Evolutionary conservation across 2,797 vertebrate species (phyloP).

Genomic region (Pipistrellus pipistrellus): DNA sequence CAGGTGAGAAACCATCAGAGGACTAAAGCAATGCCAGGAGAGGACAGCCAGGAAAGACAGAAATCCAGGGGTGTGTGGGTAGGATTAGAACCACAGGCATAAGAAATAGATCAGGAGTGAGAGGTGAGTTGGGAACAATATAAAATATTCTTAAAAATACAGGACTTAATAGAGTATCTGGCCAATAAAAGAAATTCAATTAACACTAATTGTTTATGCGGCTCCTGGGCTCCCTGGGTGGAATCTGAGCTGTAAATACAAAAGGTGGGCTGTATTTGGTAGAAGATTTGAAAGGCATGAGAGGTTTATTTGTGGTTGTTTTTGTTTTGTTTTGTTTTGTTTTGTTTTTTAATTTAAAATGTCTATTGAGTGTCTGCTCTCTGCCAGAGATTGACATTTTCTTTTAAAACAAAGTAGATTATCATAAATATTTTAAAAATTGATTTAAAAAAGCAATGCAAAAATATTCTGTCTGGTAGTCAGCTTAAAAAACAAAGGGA

Average conservation of each 20-base stretch:
- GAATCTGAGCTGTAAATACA: background rate
- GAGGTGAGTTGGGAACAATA: background rate
- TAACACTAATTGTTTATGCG: background rate
- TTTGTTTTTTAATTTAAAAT: background rate
- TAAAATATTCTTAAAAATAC: background rate
- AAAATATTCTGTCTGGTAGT: slow-evolving; percentile 35
- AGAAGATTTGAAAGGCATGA: background rate
- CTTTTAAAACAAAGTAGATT: slow-evolving; percentile 12
- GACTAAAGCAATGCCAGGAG: background rate
- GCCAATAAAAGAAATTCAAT: background rate
- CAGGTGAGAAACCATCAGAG: background rate
- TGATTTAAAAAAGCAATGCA: background rate
- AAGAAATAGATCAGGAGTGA: background rate
- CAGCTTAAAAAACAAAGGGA: slow-evolving; percentile 36
- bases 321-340: background rate
- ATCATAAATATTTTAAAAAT: slow-evolving; percentile 57
- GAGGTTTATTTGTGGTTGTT: background rate
- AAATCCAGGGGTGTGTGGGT: background rate
- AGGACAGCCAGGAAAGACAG: background rate
- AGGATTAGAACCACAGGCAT: background rate
- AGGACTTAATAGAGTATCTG: background rate
- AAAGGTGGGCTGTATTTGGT: background rate
- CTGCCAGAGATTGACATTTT: slow-evolving; percentile 1
- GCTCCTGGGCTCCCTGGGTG: background rate
- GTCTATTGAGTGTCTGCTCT: background rate